phyloP scores from a whole-genome alignment of 30 jellyfish, hydroid and myxozoan genomes.

The Cassiopea andromeda region DNA sequence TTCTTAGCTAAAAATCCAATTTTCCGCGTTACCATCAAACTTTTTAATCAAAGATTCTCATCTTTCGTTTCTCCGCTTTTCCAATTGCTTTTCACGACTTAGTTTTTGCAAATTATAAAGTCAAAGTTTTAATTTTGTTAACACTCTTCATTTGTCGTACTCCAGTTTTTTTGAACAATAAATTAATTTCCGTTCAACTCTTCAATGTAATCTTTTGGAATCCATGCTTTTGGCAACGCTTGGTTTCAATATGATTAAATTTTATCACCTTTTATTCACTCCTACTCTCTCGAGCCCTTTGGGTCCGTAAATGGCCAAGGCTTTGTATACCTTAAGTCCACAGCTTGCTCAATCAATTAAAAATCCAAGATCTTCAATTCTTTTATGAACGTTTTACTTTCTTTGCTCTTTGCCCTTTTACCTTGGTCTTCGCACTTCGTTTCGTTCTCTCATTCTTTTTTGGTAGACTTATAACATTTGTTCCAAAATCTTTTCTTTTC shows the following conservation, averaged over 20 bases:
- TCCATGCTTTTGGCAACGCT: too few relatives aligned
- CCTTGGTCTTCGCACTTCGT: neutral
- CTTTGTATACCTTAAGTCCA: neutral
- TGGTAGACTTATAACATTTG: neutral
- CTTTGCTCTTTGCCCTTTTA: conserved; percentile 5
- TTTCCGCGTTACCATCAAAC: neutral
- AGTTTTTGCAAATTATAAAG: neutral
- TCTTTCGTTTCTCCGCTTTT: neutral
- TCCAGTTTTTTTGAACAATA: too few relatives aligned
- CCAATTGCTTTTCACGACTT: neutral
- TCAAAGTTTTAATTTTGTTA: too few relatives aligned
- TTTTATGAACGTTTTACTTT: neutral
- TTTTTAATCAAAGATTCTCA: neutral
- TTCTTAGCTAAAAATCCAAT: neutral
- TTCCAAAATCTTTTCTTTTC: neutral
- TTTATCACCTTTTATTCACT: neutral
- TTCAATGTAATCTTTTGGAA: too few relatives aligned
- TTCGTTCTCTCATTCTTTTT: neutral
- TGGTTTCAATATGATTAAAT: neutral
- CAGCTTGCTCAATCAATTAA: neutral
- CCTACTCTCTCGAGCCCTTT: neutral
- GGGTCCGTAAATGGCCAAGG: neutral
- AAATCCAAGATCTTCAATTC: neutral
- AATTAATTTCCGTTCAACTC: too few relatives aligned
- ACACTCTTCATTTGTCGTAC: too few relatives aligned